Evolutionary conservation across 2,888 invertebrate genomes (phyloP).

Genomic region (Sphecodes monilicornis): DNA sequence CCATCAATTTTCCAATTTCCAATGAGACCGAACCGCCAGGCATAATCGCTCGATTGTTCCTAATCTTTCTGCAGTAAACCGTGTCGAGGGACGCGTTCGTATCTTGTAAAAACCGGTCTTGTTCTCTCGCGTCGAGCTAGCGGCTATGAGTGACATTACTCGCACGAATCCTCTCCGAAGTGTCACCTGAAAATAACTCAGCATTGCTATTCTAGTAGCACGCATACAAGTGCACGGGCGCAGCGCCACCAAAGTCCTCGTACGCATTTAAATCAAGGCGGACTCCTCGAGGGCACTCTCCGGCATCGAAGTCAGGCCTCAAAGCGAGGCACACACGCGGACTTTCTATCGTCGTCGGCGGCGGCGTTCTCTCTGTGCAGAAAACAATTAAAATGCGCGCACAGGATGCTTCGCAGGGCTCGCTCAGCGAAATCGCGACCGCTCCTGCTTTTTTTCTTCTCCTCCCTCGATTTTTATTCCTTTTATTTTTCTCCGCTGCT

Average conservation of each 20-base stretch:
- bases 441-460: not conserved
- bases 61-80: not conserved
- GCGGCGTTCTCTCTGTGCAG: conserved; percentile 17
- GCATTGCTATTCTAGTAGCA: conserved; percentile 74
- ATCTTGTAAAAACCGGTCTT: not conserved
- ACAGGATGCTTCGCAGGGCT: conserved; percentile 30
- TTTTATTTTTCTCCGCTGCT: not conserved
- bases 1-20: too few species aligned
- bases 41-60: not conserved
- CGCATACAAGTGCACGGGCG: conserved; percentile 69
- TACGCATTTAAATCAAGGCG: conserved; percentile 72
- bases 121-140: conserved; percentile 29
- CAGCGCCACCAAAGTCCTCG: conserved; percentile 70
- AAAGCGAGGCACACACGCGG: conserved; percentile 17
- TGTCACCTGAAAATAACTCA: conserved; percentile 75
- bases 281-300: conserved; percentile 65
- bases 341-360: conserved; percentile 52
- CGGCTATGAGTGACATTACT: conserved; percentile 72
- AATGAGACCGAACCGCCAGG: too few species aligned
- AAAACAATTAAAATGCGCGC: conserved; percentile 49
- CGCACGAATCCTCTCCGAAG: conserved; percentile 71
- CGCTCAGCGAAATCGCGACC: conserved; percentile 26
- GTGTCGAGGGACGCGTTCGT: not conserved
- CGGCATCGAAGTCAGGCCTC: conserved; percentile 54
- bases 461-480: not conserved